Evolutionary conservation across 2,797 vertebrate species (phyloP).

Genomic region (Microcaecilia unicolor): DNA sequence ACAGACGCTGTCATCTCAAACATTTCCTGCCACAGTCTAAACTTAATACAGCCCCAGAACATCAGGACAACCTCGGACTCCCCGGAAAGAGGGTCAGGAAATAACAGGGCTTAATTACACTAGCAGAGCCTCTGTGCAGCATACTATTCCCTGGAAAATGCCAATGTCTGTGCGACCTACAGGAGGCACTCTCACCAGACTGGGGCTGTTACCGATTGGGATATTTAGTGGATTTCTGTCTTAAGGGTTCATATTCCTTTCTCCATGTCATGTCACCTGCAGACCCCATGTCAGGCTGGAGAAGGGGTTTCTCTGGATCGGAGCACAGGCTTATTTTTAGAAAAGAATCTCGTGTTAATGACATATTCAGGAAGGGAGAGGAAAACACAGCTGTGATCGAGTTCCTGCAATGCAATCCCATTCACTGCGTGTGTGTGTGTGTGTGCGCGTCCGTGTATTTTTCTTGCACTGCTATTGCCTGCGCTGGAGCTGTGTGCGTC

Average conservation of each 20-base stretch:
- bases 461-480: no score
- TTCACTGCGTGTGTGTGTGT: no score
- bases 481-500: no score
- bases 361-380: slow-evolving; percentile 18
- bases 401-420: no score
- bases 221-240: no score
- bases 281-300: not conserved
- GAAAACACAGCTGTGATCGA: slow-evolving; percentile 42
- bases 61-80: not conserved
- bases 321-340: slow-evolving; percentile 49
- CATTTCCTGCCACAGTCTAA: not conserved
- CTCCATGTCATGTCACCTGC: no score
- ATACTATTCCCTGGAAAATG: not conserved
- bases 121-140: no score
- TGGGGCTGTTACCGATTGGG: not conserved
- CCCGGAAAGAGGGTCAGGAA: not conserved
- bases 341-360: slow-evolving; percentile 48
- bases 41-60: not conserved
- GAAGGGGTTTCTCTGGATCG: no score
- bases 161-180: not conserved
- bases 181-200: not conserved
- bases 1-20: not conserved
- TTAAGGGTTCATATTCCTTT: no score
- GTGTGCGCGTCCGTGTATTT: no score
- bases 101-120: not conserved